A percentile compares a stretch with the other conserved stretches of the same genome.
Conservation (phyloP, 2,888 invertebrate genomes). For the Isotomurus palustris region DNA sequence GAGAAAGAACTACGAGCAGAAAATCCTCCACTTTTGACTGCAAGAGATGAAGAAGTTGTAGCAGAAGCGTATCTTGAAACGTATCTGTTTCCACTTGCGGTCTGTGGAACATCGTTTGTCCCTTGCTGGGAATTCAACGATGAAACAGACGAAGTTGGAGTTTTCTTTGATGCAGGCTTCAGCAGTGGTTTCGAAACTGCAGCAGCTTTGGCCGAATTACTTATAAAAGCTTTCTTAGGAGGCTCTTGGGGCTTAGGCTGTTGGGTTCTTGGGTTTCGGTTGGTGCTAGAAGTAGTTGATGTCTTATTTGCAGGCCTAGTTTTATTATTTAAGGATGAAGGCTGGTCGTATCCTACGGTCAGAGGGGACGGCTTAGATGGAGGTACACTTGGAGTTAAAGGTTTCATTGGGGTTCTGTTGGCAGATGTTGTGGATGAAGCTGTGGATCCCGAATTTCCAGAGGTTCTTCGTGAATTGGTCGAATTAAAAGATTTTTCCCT, state of each 20-base stretch:
- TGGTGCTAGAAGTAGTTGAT: too few relatives aligned
- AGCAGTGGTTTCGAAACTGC: constrained; percentile 42
- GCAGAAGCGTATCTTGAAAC: background rate
- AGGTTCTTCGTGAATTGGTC: too few relatives aligned
- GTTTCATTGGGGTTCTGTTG: constrained; percentile 36
- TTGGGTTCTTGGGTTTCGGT: background rate
- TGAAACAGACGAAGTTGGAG: constrained; percentile 21
- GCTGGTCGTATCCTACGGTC: constrained; percentile 13
- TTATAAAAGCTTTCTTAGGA: constrained; percentile 34
- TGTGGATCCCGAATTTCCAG: background rate
- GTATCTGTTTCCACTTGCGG: constrained; percentile 2
- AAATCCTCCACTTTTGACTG: constrained; percentile 15
- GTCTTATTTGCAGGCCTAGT: background rate
- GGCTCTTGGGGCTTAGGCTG: constrained; percentile 13
- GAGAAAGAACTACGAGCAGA: constrained; percentile 34
- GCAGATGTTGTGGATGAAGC: constrained; percentile 14
- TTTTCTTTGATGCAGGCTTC: constrained; percentile 16
- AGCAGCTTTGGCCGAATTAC: constrained; percentile 44
- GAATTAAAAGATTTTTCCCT: background rate
- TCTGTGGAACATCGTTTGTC: constrained; percentile 10
- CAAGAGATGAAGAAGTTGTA: background rate
- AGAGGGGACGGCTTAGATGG: constrained; percentile 35
- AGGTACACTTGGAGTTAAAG: constrained; percentile 34
- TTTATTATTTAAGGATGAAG: constrained; percentile 7
- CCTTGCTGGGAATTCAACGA: constrained; percentile 24